Evolutionary conservation across 2,797 vertebrate species (phyloP), one percentile per base, ranked within the genome.

Genomic region (Aplochiton taeniatus): DNA sequence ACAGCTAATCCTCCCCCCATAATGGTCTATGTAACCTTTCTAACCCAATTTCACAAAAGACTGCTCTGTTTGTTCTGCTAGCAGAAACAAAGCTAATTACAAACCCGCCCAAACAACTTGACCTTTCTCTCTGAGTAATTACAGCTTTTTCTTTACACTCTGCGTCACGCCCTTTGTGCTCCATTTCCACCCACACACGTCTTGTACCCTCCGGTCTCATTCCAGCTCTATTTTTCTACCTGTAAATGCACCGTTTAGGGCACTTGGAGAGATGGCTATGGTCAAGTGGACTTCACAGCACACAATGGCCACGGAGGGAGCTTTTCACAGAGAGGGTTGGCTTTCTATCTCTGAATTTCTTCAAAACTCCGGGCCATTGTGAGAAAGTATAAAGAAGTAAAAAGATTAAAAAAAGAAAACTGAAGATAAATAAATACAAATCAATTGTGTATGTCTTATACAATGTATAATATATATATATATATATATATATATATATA

Each of bases 31-130:
- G 70, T 84, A 90, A 91, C 87, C 85, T 89, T 89, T 89, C 84
- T 77, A 81, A 86, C 78, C 75, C 82, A 89, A 89, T 89, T 88
- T 89, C 87, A 89, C 83, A 84, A 88, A 82, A 88, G 79, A 91
- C 77, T 69, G 77, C 80, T 85, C 78, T 85, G 79, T 89, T 90
- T 89, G 83, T 82, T 87, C 81, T 81, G 76, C 73, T 80, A 49
- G 72, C 69, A 84, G 76, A 88, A 89, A 85, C 83, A 84, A 88
- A 87, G 80, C 79, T 86, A 90, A 90, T 89, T 86, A 84, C 80
- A 77, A 87, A 71, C 68, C 72, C 58, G 53, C 83, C 77, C 76
- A 80, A 85, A 85, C 72, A 68, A 76, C 84, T 84, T 90, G 83
- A 91, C 86, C 87, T 89, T 90, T 89, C 68, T 69, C 63, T 81